Evolutionary conservation across 2,113 vertebrate genomes (phyloP).

Genomic region (Ia io): DNA sequence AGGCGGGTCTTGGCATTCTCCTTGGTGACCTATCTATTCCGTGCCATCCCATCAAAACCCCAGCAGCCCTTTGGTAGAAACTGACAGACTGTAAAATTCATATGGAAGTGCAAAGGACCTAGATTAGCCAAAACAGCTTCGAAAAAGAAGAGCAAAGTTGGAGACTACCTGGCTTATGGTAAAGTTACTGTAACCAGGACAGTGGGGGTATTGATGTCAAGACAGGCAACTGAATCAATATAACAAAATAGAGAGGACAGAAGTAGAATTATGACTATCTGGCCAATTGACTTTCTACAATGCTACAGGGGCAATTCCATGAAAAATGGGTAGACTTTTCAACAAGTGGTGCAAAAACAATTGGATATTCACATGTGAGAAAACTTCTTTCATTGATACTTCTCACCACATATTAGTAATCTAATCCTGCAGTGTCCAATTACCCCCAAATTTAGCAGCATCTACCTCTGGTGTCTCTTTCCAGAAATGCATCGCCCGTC

Average conservation of each 20-base stretch:
- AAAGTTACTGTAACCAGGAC: not conserved
- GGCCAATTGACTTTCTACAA: not conserved
- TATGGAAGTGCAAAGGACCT: not conserved
- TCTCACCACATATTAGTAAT: not conserved
- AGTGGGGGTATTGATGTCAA: not conserved
- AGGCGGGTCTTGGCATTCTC: not conserved
- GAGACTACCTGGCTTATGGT: not conserved
- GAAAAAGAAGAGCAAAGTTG: not conserved
- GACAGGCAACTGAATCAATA: not conserved
- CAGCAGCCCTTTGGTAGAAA: not conserved
- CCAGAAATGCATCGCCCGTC: not conserved
- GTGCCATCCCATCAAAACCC: not conserved
- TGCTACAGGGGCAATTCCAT: not conserved
- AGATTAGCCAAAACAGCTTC: not conserved
- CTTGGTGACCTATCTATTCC: not conserved
- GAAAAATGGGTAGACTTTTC: slow-evolving; percentile 1
- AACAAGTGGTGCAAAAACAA: not conserved
- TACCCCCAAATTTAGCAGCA: not conserved
- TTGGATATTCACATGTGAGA: not conserved
- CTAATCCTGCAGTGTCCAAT: not conserved
- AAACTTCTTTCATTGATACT: not conserved
- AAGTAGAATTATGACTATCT: not conserved
- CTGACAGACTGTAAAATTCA: not conserved
- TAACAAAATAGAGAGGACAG: not conserved
- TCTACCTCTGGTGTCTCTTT: not conserved